Percentiles rank a stretch among this genome's conserved stretches.
Evolutionary conservation across 2,797 vertebrate species (phyloP).

Genomic region (Danio aesculapii): DNA sequence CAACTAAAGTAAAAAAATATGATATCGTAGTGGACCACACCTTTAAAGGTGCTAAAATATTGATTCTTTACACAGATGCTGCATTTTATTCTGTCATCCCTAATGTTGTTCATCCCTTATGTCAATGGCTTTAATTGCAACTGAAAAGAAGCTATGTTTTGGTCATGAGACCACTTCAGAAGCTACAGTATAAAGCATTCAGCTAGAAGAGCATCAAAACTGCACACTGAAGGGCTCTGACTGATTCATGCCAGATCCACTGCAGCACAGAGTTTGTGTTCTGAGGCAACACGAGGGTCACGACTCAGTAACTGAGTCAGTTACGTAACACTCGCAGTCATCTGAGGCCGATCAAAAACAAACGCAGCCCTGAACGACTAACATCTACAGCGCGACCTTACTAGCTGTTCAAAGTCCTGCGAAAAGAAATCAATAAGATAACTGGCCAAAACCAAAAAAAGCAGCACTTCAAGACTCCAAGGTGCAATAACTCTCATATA

Average conservation of each 20-base stretch:
- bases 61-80: too few relatives aligned
- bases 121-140: too few relatives aligned
- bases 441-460: constrained; percentile 5
- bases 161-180: not conserved
- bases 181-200: not conserved
- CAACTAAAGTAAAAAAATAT: too few relatives aligned
- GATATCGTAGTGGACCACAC: too few relatives aligned
- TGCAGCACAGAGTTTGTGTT: constrained; percentile 20
- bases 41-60: too few relatives aligned
- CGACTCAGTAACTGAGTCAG: constrained; percentile 16
- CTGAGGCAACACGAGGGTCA: constrained; percentile 39
- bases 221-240: constrained; percentile 10
- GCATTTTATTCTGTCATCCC: too few relatives aligned
- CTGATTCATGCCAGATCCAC: constrained; percentile 40
- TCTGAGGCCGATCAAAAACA: constrained; percentile 43
- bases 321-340: constrained; percentile 36
- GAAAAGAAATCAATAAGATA: constrained; percentile 24
- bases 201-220: constrained; percentile 9
- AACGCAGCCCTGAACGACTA: constrained; percentile 2
- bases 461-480: not conserved
- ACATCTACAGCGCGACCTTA: not conserved
- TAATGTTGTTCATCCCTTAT: too few relatives aligned
- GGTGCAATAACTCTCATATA: constrained; percentile 15
- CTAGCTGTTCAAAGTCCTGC: constrained; percentile 32
- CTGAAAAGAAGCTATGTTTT: too few relatives aligned